Evolutionary conservation across 2,113 vertebrate species (phyloP).

Genomic region (Myotis yumanensis): DNA sequence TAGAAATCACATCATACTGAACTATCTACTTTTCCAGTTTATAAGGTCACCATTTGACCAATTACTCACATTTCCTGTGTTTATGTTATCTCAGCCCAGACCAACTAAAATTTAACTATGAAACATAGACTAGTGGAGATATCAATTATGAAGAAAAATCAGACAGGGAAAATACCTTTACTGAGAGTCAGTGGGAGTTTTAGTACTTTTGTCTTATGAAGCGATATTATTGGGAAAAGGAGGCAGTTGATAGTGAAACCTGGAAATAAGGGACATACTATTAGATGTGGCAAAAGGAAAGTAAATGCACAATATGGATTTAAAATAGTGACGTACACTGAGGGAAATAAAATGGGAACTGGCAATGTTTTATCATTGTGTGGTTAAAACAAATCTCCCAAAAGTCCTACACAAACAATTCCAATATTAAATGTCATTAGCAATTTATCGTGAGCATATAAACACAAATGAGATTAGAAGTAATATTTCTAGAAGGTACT

Average conservation of each 20-base stretch:
- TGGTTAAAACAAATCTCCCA: conserved; percentile 30
- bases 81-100: not conserved
- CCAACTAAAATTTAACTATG: not conserved
- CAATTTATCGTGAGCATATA: conserved; percentile 6
- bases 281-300: not conserved
- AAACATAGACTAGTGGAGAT: not conserved
- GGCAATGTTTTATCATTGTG: conserved; percentile 2
- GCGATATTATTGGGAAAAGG: not conserved
- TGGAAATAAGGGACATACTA: not conserved
- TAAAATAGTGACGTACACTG: conserved; percentile 1
- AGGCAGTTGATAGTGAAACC: not conserved
- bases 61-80: not conserved
- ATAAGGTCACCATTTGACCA: not conserved
- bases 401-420: conserved; percentile 38
- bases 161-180: not conserved
- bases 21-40: not conserved
- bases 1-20: not conserved
- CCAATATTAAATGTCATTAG: conserved; percentile 55
- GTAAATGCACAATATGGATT: not conserved
- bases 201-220: not conserved
- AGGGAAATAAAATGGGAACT: not conserved
- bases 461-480: conserved; percentile 59
- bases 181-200: not conserved
- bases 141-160: not conserved
- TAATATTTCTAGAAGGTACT: conserved; percentile 32